These are phyloP conservation scores for Hydropotes inermis DNA, from an alignment of 2,113 vertebrate species.

Conservation along the genomic window DNA sequence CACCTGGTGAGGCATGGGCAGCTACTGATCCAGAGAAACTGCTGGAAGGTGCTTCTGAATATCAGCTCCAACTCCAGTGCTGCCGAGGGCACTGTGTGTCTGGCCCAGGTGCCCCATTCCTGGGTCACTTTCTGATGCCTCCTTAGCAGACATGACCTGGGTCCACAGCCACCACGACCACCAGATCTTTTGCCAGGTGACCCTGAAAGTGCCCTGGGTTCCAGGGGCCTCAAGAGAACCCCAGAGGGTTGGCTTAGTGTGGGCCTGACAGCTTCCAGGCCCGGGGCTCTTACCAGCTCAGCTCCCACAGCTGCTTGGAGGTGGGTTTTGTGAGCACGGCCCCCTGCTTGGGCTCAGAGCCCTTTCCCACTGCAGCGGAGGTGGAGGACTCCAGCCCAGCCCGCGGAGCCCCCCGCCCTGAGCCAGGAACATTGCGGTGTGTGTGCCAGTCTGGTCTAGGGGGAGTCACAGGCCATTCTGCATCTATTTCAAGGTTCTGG, in stretches of 20 bases:
- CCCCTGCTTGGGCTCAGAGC: background rate
- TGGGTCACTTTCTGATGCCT: background rate
- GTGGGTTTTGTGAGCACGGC: background rate
- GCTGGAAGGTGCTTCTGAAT: background rate
- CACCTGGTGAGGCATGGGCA: background rate
- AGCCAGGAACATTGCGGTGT: rapidly evolving
- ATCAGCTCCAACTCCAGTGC: background rate
- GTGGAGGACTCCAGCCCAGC: background rate
- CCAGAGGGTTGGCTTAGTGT: rapidly evolving
- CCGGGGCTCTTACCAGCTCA: background rate
- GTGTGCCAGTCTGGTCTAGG: background rate
- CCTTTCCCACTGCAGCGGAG: background rate
- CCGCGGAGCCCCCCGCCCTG: rapidly evolving
- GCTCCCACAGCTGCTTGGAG: background rate
- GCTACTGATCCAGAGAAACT: background rate
- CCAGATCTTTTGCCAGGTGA: background rate
- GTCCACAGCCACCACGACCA: background rate
- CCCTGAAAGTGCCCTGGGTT: background rate
- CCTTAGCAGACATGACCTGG: background rate
- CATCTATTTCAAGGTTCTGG: constrained; percentile 65
- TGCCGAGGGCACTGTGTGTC: background rate
- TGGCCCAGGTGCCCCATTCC: background rate
- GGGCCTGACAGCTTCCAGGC: background rate
- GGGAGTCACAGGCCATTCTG: constrained; percentile 1
- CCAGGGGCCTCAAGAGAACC: background rate